Base-by-base conservation (phyloP, 2,113 vertebrate species). In the Centropristis striata region DNA sequence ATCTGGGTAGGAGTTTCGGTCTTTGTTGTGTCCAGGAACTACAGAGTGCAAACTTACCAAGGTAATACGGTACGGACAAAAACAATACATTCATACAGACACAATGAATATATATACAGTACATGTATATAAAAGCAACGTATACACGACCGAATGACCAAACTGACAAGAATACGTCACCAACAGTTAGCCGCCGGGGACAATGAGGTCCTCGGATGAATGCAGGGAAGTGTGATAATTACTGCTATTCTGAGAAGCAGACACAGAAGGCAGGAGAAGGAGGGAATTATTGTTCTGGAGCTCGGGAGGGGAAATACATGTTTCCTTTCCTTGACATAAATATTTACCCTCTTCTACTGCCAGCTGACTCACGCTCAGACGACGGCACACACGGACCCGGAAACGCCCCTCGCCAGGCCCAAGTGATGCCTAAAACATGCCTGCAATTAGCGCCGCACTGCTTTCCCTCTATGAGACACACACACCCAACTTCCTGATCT, bases 201-300 rank as follows among this genome's bases (percentile, higher is more conserved):
- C 92, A 94, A 83, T 84, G 86, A 92, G 47, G 61, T 74, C 77
- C 89, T 85, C 71, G 55, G 79, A 90, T 95, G 95, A 95, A 96
- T 96, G 86, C 92, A 93, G 95, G 92, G 94, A 95, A 95, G 89
- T 94, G 94, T 96, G 95, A 95, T 96, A 95, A 95, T 96, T 95
- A 93, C 88, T 90, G 91, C 94, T 94, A 95, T 94, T 88, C 90
- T 71, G 41, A 92, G 93, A 94, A 79, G 75, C 69, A 69, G 71
- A 77, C 90, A 76, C 78, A 81, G 67, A 88, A 77, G 80, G 87
- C 91, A 83, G 72, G 75, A 63, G 76, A 91, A 83, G 83, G 83
- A 90, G 90, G 86, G 90, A 93, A 95, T 92, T 90, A 92, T 95
- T 95, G 85, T 92, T 95, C 88, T 91, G 86, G 21, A 66, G 84